Conservation (phyloP, 2,797 vertebrate genomes). For the Parauchenoglanis punctatus region DNA sequence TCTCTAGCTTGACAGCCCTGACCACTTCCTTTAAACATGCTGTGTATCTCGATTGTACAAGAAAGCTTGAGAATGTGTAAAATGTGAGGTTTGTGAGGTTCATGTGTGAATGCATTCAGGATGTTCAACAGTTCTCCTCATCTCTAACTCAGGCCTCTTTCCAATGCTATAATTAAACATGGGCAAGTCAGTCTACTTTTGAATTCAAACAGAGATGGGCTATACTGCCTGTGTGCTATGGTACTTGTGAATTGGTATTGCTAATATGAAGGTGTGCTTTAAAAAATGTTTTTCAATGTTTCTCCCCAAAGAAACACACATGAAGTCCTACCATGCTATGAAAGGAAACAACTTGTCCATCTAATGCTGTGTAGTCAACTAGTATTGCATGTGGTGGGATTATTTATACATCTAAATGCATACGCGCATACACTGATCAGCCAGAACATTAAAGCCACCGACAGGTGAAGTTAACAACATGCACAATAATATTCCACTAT, state of each 20-base stretch:
- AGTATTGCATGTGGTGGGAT: too few species aligned
- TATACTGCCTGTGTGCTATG: not conserved
- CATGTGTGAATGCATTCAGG: not conserved
- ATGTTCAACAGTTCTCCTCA: not conserved
- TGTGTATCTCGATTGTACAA: not conserved
- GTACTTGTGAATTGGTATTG: not conserved
- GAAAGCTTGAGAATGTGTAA: not conserved
- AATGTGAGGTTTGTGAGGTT: not conserved
- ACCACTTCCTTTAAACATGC: constrained; percentile 53
- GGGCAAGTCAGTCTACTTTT: not conserved
- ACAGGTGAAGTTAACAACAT: too few species aligned
- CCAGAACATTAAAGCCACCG: too few species aligned
- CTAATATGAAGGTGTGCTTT: not conserved
- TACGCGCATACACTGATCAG: too few species aligned
- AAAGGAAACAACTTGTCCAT: too few species aligned
- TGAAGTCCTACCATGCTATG: not conserved
- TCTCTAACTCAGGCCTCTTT: not conserved
- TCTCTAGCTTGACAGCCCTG: constrained; percentile 10
- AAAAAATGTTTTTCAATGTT: not conserved
- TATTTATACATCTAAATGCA: too few species aligned
- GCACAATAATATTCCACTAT: too few species aligned
- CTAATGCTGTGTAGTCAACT: too few species aligned
- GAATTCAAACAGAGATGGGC: not conserved
- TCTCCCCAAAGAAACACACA: not conserved
- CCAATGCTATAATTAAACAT: not conserved